Evolutionary conservation across 2,888 invertebrate genomes (phyloP).

Genomic region (Dorcus parallelipipedus): DNA sequence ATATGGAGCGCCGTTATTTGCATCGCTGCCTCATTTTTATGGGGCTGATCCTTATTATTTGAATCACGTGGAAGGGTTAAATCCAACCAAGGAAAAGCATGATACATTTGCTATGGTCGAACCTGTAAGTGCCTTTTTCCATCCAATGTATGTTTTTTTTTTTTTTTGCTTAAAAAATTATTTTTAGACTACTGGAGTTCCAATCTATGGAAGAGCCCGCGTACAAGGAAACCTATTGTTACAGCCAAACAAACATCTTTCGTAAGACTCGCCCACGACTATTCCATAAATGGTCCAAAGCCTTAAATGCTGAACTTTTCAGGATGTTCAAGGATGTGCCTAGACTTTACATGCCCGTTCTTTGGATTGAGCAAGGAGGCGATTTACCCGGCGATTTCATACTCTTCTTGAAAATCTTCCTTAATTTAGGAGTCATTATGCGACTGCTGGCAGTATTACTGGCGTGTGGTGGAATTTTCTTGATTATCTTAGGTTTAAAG

Average conservation of each 20-base stretch:
- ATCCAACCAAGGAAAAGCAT: slow-evolving; percentile 66
- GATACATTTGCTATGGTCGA: slow-evolving; percentile 74
- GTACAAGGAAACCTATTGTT: slow-evolving; percentile 78
- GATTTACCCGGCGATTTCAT: background rate
- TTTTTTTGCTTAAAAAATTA: background rate
- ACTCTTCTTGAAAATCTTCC: too few relatives aligned
- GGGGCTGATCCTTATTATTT: slow-evolving; percentile 68
- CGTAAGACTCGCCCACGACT: slow-evolving; percentile 47
- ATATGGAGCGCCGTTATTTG: slow-evolving; percentile 76
- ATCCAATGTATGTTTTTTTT: too few relatives aligned
- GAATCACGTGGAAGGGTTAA: slow-evolving; percentile 64
- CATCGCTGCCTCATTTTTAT: slow-evolving; percentile 82
- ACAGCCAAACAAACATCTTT: slow-evolving; percentile 59
- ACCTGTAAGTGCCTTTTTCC: slow-evolving; percentile 67
- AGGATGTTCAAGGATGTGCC: slow-evolving; percentile 10
- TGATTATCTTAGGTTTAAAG: too few relatives aligned
- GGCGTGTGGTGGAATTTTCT: too few relatives aligned
- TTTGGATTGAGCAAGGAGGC: slow-evolving; percentile 11
- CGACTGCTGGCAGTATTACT: too few relatives aligned
- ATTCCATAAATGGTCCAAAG: background rate
- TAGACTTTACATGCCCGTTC: slow-evolving; percentile 6
- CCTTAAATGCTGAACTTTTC: background rate
- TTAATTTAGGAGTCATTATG: too few relatives aligned
- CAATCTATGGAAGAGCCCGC: slow-evolving; percentile 72
- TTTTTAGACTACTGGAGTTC: slow-evolving; percentile 68